Evolutionary conservation across 2,888 invertebrate genomes (phyloP), one percentile per base, ranked within the genome.

Genomic region (Trileptium ribeirensis): DNA sequence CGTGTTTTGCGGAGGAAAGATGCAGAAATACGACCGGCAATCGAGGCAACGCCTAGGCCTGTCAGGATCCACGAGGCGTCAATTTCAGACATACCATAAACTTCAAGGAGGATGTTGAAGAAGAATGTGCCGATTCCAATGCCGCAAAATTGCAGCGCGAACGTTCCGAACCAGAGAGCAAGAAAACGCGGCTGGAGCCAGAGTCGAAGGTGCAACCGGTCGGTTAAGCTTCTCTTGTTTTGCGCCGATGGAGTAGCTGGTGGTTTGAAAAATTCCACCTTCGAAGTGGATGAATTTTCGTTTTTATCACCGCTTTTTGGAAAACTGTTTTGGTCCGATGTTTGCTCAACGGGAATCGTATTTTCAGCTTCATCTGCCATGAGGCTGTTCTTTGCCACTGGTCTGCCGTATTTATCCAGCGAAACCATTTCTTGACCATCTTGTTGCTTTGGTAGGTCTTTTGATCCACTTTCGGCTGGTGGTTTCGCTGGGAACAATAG

Each of bases 1-100:
- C 15, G 8, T 36, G n/a, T 36, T 39, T 38, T 2, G n/a, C 77
- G 77, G 8, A 75, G 39, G 2, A 75, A 38, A 36, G 37, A 29
- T 3, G 38, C 37, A 29, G 39, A 15, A 38, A 75, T 29, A 39
- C 77, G 77, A n/a, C 37, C 77, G n/a, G 36, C 37, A 75, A 75
- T 75, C 29, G 77, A 75, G 37, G 77, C 77, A n/a, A 75, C 37
- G 36, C 77, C 77, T 15, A 75, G 37, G 36, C 36, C 3, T 39
- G 39, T 75, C 77, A 75, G n/a, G 2, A 3, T 24, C 3, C 3
- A 39, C 15, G 38, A 38, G 15, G 77, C 77, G 3, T 38, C 15
- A 8, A 15, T 29, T 2, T n/a, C 37, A 15, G 77, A 15, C 37
- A 75, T 36, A 3, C 39, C 38, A 36, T 75, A 75, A 15, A 24